Percentiles rank a stretch among this genome's conserved stretches.
Conservation (phyloP, 92 coral and sea anemone genomes). For the Paragorgia papillata region DNA sequence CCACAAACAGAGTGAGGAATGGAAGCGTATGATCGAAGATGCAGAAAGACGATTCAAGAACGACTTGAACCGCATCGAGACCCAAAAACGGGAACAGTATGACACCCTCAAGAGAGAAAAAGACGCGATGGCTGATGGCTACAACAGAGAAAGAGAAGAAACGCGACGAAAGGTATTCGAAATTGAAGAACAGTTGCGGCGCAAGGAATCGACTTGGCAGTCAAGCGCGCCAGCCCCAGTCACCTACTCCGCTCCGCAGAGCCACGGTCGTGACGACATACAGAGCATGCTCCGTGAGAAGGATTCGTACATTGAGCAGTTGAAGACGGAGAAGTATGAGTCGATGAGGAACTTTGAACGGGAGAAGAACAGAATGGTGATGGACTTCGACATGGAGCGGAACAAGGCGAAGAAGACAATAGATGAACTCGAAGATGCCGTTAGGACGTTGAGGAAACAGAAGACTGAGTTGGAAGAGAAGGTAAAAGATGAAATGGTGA, state of each 20-base stretch:
- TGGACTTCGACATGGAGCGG: slow-evolving; percentile 67
- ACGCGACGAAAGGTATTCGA: slow-evolving; percentile 54
- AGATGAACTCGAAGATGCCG: slow-evolving; percentile 11
- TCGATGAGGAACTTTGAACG: slow-evolving; percentile 68
- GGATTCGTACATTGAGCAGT: slow-evolving; percentile 48
- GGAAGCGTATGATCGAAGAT: slow-evolving; percentile 23
- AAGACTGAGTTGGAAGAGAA: slow-evolving; percentile 65
- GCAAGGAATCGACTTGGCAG: slow-evolving; percentile 19
- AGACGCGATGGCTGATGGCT: slow-evolving; percentile 70
- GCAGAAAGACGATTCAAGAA: slow-evolving; percentile 26
- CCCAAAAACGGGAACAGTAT: slow-evolving; percentile 43
- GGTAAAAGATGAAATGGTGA: slow-evolving; percentile 47
- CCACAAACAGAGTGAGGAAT: slow-evolving; percentile 1
- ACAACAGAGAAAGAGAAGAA: slow-evolving; percentile 71
- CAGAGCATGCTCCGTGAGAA: slow-evolving; percentile 27
- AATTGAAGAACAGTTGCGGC: slow-evolving; percentile 33
- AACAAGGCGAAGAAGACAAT: slow-evolving; percentile 9
- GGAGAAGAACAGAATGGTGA: slow-evolving; percentile 60
- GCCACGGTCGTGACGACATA: slow-evolving; percentile 19
- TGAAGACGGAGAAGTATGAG: slow-evolving; percentile 72
- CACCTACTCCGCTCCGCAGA: slow-evolving; percentile 7
- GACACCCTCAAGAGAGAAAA: slow-evolving; percentile 67
- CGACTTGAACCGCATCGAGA: slow-evolving; percentile 39
- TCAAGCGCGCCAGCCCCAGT: slow-evolving; percentile 2
- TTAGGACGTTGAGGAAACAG: slow-evolving; percentile 56